Conservation (phyloP, 2,888 invertebrate species). For the Cephus pulcher region DNA sequence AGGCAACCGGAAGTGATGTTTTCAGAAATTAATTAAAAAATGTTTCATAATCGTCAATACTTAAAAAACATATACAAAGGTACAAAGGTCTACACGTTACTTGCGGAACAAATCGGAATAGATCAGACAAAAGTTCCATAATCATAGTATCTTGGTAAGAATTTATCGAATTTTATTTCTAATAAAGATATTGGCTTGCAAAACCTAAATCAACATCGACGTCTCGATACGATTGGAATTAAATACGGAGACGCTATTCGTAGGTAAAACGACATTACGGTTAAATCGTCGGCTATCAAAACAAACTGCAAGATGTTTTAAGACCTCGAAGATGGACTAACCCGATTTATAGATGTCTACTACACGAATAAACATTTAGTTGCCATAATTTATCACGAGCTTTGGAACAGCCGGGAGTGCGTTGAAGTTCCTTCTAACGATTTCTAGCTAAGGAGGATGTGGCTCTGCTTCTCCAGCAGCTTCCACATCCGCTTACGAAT, state of each 20-base stretch:
- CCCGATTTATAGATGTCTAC: background rate
- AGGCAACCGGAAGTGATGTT: background rate
- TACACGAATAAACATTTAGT: constrained; percentile 1
- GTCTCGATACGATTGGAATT: background rate
- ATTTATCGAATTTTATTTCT: background rate
- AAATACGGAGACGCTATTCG: background rate
- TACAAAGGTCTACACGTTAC: background rate
- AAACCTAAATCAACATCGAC: background rate
- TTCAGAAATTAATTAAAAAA: background rate
- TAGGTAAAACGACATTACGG: background rate
- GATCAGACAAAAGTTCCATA: background rate
- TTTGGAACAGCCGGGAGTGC: background rate
- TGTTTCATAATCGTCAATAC: background rate
- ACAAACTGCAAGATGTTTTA: constrained; percentile 5
- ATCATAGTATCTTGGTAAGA: background rate
- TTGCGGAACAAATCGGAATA: background rate
- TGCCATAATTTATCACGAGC: constrained; percentile 2
- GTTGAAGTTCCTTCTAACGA: background rate
- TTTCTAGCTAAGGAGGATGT: background rate
- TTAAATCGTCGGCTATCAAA: background rate
- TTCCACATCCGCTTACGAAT: background rate
- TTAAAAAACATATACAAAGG: background rate
- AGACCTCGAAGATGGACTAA: constrained; percentile 2
- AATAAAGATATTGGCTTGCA: background rate
- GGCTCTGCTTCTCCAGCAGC: background rate